These are phyloP conservation scores for Centroberyx gerrardi DNA, from an alignment of 2,797 vertebrate genomes.

Conservation along the genomic window DNA sequence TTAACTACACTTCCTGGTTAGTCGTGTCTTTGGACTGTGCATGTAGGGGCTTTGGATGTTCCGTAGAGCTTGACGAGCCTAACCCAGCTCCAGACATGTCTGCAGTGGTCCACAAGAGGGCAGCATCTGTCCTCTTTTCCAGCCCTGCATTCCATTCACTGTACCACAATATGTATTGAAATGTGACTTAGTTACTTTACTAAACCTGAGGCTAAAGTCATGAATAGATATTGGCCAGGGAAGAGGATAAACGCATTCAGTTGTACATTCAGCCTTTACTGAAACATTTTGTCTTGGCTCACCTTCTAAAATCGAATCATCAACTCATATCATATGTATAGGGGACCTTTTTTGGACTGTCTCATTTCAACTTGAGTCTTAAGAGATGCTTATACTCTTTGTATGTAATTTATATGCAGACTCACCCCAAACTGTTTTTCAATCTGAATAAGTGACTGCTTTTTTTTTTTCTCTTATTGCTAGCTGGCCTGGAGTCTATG, in stretches of 20 bases:
- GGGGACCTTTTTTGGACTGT: background rate
- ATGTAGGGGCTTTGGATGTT: background rate
- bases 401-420: background rate
- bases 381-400: background rate
- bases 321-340: slow-evolving; percentile 16
- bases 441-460: background rate
- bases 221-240: slow-evolving; percentile 69
- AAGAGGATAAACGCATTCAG: slow-evolving; percentile 53
- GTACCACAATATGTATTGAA: slow-evolving; percentile 9
- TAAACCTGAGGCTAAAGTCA: slow-evolving; percentile 52
- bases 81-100: background rate
- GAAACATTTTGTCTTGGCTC: slow-evolving; percentile 15
- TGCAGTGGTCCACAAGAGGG: slow-evolving; percentile 74
- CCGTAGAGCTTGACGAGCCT: background rate
- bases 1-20: background rate
- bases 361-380: background rate
- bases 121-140: slow-evolving; percentile 56
- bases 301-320: slow-evolving; percentile 36
- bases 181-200: slow-evolving; percentile 48
- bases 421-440: slow-evolving; percentile 5
- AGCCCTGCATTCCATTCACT: background rate
- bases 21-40: background rate
- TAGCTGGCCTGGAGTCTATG: slow-evolving; percentile 91
- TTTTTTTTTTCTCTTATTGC: slow-evolving; percentile 39
- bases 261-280: slow-evolving; percentile 42